Evolutionary conservation across 2,113 vertebrate genomes (phyloP), one percentile per base, ranked within the genome.

Genomic region (Cettia cetti): DNA sequence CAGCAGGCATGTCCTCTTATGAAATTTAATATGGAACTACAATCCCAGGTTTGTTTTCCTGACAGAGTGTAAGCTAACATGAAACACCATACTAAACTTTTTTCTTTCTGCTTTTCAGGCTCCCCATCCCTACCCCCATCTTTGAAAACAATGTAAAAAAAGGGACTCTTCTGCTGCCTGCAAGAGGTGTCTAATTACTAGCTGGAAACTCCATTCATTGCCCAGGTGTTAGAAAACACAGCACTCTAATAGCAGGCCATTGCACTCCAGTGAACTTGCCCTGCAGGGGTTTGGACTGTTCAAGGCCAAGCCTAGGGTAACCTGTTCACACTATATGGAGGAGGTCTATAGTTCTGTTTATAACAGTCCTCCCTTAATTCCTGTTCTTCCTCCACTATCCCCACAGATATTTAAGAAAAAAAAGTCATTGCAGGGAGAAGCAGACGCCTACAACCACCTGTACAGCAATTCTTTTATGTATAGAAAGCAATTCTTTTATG

Each of bases 171-270:
- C 86, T 96, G 80, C 80, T 94, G 76, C 74, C 74, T 91, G 57
- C 45, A 83, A 82, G 63, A 94, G 56, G 91, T 89, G 76, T 93
- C 79, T 94, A 94, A 93, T 96, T 96, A 82, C 81, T 78, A 84
- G 45, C 45, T 96, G 85, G 89, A 97, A 96, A 93, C 59, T 82
- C 81, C 50, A 92, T 97, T 95, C 87, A 95, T 94, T 39, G 54
- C 23, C 89, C 96, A 97, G 95, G 96, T 97, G 95, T 96, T 92
- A 82, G 87, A 76, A 94, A 96, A 64, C 65, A 77, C 39, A 90
- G 54, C 13, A 57, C 20, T 74, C n/a, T 56, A 87, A 92, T 82
- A 96, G 82, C 60, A 96, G 78, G 40, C 66, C 71, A 89, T 21
- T 86, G 86, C 77, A 90, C 66, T 77, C 28, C 27, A 39, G 88